phyloP scores from a whole-genome alignment of 2,797 vertebrate species.

The Cephalopachus bancanus region DNA sequence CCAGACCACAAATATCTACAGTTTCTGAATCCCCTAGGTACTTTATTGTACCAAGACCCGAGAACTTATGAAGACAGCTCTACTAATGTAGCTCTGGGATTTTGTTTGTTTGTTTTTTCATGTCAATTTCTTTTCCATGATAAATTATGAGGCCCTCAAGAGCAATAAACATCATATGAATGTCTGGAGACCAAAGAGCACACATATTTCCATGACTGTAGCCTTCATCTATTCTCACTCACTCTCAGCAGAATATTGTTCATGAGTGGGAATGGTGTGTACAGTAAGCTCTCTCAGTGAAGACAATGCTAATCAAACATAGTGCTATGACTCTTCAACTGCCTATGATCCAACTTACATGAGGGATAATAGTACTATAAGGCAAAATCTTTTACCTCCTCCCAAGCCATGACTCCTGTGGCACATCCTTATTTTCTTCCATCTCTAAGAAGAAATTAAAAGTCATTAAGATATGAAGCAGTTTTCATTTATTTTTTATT shows the following conservation, averaged over 20 bases:
- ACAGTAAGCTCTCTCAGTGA: background rate
- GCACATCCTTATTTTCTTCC: constrained; percentile 75
- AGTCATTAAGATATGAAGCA: constrained; percentile 77
- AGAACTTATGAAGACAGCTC: background rate
- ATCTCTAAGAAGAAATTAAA: constrained; percentile 83
- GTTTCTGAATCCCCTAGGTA: constrained; percentile 4
- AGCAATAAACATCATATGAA: background rate
- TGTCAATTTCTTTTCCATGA: background rate
- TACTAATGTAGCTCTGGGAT: background rate
- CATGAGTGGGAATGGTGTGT: accelerated
- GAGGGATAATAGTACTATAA: background rate
- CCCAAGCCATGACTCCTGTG: background rate
- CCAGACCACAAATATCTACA: background rate
- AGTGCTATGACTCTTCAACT: background rate
- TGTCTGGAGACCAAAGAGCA: background rate
- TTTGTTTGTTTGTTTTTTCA: background rate
- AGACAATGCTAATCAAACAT: background rate
- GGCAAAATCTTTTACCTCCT: background rate
- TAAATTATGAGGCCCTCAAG: background rate
- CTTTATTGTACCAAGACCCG: background rate
- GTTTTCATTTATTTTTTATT: constrained; percentile 81
- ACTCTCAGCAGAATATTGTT: background rate
- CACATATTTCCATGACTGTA: background rate
- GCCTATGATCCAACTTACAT: background rate
- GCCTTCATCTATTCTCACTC: background rate